These are phyloP conservation scores for Oscheius sp. DNA, from an alignment of 2,888 invertebrate genomes.

Conservation along the genomic window DNA sequence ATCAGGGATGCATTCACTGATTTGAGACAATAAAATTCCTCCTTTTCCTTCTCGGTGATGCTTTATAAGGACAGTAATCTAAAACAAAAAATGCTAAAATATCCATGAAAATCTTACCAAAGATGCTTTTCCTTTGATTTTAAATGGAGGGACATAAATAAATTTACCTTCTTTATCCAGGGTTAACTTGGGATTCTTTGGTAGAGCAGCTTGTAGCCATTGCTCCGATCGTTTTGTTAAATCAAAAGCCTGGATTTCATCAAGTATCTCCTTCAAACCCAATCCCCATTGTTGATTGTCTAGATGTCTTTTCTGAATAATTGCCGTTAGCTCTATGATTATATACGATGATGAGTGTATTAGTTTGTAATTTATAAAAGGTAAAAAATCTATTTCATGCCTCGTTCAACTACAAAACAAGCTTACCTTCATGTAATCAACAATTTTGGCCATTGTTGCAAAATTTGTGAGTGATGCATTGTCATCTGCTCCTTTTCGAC, in stretches of 20 bases:
- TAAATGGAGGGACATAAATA: constrained; percentile 87
- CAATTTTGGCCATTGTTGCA: constrained; percentile 66
- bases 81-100: neutral
- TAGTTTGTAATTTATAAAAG: too few species aligned
- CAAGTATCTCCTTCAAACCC: constrained; percentile 64
- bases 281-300: constrained; percentile 60
- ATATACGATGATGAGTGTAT: neutral
- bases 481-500: constrained; percentile 32
- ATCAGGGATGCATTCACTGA: constrained; percentile 93
- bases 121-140: constrained; percentile 80
- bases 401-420: too few species aligned
- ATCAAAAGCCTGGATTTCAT: constrained; percentile 66
- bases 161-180: constrained; percentile 48
- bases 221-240: constrained; percentile 28
- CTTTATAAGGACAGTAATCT: constrained; percentile 84
- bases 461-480: constrained; percentile 58
- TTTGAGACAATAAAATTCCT: constrained; percentile 90
- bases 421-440: constrained; percentile 70
- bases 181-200: constrained; percentile 31
- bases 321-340: neutral
- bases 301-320: constrained; percentile 65
- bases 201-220: neutral
- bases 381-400: too few species aligned
- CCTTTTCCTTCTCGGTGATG: constrained; percentile 93
- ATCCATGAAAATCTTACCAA: constrained; percentile 26